Conservation (phyloP, 1,140 invertebrate genomes). For the Babylonia areolata region DNA sequence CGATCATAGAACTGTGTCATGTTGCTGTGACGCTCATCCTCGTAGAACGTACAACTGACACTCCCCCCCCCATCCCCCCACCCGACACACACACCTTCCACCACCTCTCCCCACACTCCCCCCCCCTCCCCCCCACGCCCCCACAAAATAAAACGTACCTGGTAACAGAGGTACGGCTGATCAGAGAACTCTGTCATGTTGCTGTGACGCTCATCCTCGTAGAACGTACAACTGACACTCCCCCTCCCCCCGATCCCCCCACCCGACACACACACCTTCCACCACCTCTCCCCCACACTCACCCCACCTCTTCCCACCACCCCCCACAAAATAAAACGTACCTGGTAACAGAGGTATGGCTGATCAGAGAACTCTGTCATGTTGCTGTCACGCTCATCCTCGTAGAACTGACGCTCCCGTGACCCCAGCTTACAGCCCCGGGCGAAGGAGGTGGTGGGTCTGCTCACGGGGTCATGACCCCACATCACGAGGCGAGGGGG, state of each 20-base stretch:
- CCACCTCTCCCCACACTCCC: too few relatives aligned
- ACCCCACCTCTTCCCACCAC: too few relatives aligned
- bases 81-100: too few relatives aligned
- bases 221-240: not conserved
- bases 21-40: constrained; percentile 43
- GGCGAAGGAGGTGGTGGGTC: constrained; percentile 52
- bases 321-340: too few relatives aligned
- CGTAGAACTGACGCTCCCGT: constrained; percentile 50
- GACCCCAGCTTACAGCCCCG: constrained; percentile 54
- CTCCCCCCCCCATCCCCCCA: too few relatives aligned
- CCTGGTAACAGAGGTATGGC: constrained; percentile 48
- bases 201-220: not conserved
- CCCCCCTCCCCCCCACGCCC: not conserved
- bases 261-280: too few relatives aligned
- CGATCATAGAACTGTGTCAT: constrained; percentile 44
- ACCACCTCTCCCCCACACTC: too few relatives aligned
- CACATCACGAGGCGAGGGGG: constrained; percentile 20
- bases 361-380: constrained; percentile 45
- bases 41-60: too few relatives aligned
- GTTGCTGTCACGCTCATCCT: constrained; percentile 43
- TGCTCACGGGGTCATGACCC: constrained; percentile 23
- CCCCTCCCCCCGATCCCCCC: not conserved
- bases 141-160: too few relatives aligned
- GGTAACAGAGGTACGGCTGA: constrained; percentile 47
- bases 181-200: not conserved